Percentiles rank a stretch among this genome's conserved stretches.
phyloP scores from a whole-genome alignment of 2,888 invertebrate genomes.

The Caenorhabditis uteleia region DNA sequence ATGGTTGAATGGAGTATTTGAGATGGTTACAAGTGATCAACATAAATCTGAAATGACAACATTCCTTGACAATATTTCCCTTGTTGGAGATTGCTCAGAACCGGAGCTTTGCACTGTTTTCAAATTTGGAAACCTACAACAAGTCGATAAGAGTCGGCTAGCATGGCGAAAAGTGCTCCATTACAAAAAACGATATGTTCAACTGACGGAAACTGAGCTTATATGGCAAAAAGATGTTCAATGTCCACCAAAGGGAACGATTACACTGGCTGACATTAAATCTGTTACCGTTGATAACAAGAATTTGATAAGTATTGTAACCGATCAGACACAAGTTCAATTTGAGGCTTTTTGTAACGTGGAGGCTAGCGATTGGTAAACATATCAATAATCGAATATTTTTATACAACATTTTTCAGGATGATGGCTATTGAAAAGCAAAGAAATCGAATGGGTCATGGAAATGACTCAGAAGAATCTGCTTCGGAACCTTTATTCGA shows the following conservation, averaged over 20 bases:
- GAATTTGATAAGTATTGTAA: conserved; percentile 52
- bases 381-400: no score
- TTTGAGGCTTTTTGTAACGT: conserved; percentile 59
- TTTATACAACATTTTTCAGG: no score
- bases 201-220: conserved; percentile 56
- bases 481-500: conserved; percentile 31
- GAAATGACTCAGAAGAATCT: conserved; percentile 14
- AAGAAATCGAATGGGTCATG: conserved; percentile 23
- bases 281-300: conserved; percentile 54
- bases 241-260: conserved; percentile 40
- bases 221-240: conserved; percentile 61
- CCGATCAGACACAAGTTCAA: conserved; percentile 47
- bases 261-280: conserved; percentile 49
- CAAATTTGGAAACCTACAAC: conserved; percentile 49
- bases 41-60: conserved; percentile 58
- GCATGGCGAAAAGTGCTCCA: conserved; percentile 52
- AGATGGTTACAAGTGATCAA: conserved; percentile 54
- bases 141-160: conserved; percentile 35
- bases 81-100: conserved; percentile 19
- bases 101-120: conserved; percentile 27
- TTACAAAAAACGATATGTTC: conserved; percentile 54
- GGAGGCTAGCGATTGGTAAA: conserved; percentile 65
- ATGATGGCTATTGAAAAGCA: conserved; percentile 41
- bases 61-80: conserved; percentile 59
- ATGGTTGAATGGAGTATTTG: conserved; percentile 64